Evolutionary conservation across 1,140 invertebrate species (phyloP).

Genomic region (Drosophila bifasciata): DNA sequence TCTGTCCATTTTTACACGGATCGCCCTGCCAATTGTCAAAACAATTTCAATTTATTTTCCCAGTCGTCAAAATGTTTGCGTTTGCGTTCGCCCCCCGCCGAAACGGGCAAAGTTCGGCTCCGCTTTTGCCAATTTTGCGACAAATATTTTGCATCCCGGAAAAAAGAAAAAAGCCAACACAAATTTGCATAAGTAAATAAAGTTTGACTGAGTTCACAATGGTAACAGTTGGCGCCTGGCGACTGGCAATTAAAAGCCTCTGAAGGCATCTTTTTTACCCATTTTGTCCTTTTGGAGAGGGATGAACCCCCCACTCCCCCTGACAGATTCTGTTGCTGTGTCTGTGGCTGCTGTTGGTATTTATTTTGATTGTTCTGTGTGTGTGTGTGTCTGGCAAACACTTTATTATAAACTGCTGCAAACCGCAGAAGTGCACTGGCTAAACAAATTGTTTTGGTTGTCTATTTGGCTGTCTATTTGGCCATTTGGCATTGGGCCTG

Average conservation of each 20-base stretch:
- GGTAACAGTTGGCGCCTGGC: constrained; percentile 70
- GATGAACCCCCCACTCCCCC: no score
- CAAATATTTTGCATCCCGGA: constrained; percentile 59
- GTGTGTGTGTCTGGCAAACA: constrained; percentile 61
- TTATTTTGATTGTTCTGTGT: constrained; percentile 55
- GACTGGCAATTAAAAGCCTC: constrained; percentile 75
- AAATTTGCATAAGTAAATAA: constrained; percentile 81
- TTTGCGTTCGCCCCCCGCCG: constrained; percentile 16
- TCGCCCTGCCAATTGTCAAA: constrained; percentile 57
- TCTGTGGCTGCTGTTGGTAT: constrained; percentile 12
- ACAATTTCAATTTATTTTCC: constrained; percentile 71
- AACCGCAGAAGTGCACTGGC: constrained; percentile 60
- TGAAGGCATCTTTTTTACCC: constrained; percentile 14
- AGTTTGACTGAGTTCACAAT: constrained; percentile 61
- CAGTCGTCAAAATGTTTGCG: constrained; percentile 43
- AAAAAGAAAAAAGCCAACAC: constrained; percentile 46
- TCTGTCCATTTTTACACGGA: constrained; percentile 39
- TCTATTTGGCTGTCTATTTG: constrained; percentile 9
- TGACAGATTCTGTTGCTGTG: constrained; percentile 14
- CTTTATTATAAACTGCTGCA: constrained; percentile 71
- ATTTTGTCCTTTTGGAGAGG: constrained; percentile 38
- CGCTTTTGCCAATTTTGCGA: constrained; percentile 64
- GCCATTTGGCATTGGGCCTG: background rate
- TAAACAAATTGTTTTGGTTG: constrained; percentile 41
- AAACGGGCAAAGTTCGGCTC: constrained; percentile 35